These are phyloP conservation scores for Neoascia interrupta DNA, from an alignment of 2,888 invertebrate genomes.

Conservation along the genomic window DNA sequence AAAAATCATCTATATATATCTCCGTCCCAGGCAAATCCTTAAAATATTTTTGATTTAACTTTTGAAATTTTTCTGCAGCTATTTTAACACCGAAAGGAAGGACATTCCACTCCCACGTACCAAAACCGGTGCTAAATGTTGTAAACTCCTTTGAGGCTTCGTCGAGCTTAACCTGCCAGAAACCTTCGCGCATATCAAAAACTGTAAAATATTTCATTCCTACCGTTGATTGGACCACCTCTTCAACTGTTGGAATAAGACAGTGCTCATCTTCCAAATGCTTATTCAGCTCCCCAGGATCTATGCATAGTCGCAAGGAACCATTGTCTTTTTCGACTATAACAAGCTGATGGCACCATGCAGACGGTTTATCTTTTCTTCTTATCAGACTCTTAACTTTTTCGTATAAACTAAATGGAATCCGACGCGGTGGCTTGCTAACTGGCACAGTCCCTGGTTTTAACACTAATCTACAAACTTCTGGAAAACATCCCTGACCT, in stretches of 20 bases:
- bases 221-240: slow-evolving; percentile 58
- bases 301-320: slow-evolving; percentile 71
- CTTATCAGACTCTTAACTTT: background rate
- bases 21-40: background rate
- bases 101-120: slow-evolving; percentile 4
- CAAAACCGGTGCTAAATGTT: slow-evolving; percentile 29
- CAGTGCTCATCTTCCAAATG: slow-evolving; percentile 63
- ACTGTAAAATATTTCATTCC: slow-evolving; percentile 70
- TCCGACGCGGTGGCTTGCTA: background rate
- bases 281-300: slow-evolving; percentile 71
- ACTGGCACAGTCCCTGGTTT: background rate
- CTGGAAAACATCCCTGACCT: background rate
- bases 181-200: slow-evolving; percentile 70
- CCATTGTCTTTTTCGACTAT: slow-evolving; percentile 56
- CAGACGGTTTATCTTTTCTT: too few relatives aligned
- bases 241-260: slow-evolving; percentile 70
- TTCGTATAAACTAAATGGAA: background rate
- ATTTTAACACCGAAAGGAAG: background rate
- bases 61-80: background rate
- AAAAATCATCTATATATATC: slow-evolving; percentile 41
- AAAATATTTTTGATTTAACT: background rate
- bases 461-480: background rate
- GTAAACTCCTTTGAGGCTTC: too few relatives aligned
- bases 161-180: slow-evolving; percentile 53
- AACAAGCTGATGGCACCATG: background rate